Base-by-base conservation (phyloP, 2,797 vertebrate genomes). In the Fistularia commersonii region DNA sequence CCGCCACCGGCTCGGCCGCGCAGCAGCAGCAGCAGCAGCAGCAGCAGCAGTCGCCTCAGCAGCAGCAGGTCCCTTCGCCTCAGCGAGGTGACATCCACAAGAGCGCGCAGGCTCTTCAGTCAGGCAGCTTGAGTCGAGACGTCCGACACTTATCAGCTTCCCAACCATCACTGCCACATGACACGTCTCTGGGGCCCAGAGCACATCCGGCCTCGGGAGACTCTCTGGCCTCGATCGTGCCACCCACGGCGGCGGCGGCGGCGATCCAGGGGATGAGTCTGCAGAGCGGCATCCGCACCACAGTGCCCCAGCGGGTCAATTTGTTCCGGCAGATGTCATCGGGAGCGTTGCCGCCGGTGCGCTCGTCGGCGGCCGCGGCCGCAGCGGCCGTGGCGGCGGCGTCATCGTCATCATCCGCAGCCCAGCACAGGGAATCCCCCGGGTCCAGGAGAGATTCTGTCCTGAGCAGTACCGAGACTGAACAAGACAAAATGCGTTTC, bases 291-390 rank as follows among this genome's bases (percentile, higher is more conserved):
- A 85, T 87, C 72, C 90, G 94, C 74, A 89, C 88, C 86, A 89
- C 89, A 0, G 92, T 97, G 46, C 95, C 95, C 1, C 95, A 92
- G 79, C 85, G 94, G 59, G 93, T 98, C 76, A 91, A 92, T 23
- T 90, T 98, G 45, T 98, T 98, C 88, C 91, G 95, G 48, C 97
- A 98, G 88, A 98, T 98, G 97, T 98, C 96, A 0, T 98, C 97
- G 1, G 95, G 96, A 70, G 94, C 97, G 42, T 83, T 97, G 59
- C 95, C 96, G 8, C 95, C 95, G 0, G 90, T 90, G 51, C 93
- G 95, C 51, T 82, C 86, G 0, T 71, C 82, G 1, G 65, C 79
- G 1, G 92, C 88, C 0, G 87, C 88, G 8, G 86, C 88, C 5
- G 87, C 89, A 0, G 84, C 88, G 0, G 63, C 88, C 0, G 74